These are phyloP conservation scores for Dufourea novaeangliae DNA, from an alignment of 1,140 invertebrate species.

Conservation along the genomic window DNA sequence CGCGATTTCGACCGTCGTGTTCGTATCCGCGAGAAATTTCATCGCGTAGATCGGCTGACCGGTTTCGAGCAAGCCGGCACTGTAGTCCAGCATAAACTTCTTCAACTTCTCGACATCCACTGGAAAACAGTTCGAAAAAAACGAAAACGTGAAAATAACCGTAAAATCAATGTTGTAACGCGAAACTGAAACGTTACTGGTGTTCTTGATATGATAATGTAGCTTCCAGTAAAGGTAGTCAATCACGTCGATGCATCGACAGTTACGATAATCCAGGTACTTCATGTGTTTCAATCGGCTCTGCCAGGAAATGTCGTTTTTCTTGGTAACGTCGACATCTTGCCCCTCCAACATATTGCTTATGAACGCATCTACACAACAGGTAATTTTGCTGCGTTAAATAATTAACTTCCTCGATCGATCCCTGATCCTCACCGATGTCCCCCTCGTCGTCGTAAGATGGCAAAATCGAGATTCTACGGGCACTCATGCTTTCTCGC, in stretches of 20 bases:
- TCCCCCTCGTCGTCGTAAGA: not conserved
- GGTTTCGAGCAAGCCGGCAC: conserved; percentile 58
- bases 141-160: too few species aligned
- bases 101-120: conserved; percentile 37
- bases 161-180: too few species aligned
- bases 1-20: conserved; percentile 8
- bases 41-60: conserved; percentile 55
- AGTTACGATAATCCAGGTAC: conserved; percentile 64
- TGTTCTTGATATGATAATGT: conserved; percentile 41
- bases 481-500: not conserved
- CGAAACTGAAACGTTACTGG: conserved; percentile 35
- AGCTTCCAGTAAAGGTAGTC: conserved; percentile 51
- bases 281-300: conserved; percentile 37
- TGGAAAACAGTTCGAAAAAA: too few species aligned
- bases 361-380: not conserved
- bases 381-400: too few species aligned
- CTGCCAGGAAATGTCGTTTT: not conserved
- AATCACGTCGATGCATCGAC: conserved; percentile 54
- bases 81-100: conserved; percentile 59
- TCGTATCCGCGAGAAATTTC: conserved; percentile 43
- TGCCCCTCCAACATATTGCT: not conserved
- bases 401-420: too few species aligned
- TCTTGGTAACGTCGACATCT: not conserved
- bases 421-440: not conserved
- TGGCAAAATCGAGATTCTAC: conserved; percentile 40